These are phyloP conservation scores for Sinelater perroti DNA, from an alignment of 2,888 invertebrate genomes.

Conservation along the genomic window DNA sequence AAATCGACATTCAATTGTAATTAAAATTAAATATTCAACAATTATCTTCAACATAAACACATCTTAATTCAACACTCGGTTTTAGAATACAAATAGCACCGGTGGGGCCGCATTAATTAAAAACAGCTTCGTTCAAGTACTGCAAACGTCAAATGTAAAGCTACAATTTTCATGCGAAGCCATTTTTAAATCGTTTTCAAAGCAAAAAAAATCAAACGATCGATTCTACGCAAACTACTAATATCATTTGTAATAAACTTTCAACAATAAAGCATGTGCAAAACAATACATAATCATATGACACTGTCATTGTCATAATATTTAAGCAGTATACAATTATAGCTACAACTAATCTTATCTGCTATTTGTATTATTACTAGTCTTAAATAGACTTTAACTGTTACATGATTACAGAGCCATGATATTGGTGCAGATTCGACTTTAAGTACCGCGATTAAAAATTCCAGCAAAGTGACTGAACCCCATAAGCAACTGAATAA, in stretches of 20 bases:
- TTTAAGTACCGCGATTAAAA: constrained; percentile 22
- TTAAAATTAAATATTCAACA: too few species aligned
- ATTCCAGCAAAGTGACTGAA: too few species aligned
- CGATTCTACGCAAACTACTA: constrained; percentile 24
- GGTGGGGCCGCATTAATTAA: too few species aligned
- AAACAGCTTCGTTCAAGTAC: too few species aligned
- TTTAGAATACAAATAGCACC: too few species aligned
- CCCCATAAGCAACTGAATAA: constrained; percentile 17
- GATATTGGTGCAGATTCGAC: background rate
- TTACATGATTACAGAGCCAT: constrained; percentile 1
- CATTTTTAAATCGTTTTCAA: too few species aligned
- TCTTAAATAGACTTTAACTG: constrained; percentile 11
- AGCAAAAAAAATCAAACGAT: too few species aligned
- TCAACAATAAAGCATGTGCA: constrained; percentile 35
- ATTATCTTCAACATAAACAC: too few species aligned
- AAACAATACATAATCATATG: constrained; percentile 29
- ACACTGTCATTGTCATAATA: constrained; percentile 24
- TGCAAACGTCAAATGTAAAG: too few species aligned
- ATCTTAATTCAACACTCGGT: too few species aligned
- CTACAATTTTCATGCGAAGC: too few species aligned
- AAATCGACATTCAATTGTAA: too few species aligned
- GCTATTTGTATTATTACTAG: constrained; percentile 1
- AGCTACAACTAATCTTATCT: constrained; percentile 28
- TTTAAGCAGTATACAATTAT: constrained; percentile 27
- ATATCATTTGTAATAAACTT: constrained; percentile 34